Evolutionary conservation across 2,797 vertebrate genomes (phyloP).

Genomic region (Acipenser oxyrinchus): DNA sequence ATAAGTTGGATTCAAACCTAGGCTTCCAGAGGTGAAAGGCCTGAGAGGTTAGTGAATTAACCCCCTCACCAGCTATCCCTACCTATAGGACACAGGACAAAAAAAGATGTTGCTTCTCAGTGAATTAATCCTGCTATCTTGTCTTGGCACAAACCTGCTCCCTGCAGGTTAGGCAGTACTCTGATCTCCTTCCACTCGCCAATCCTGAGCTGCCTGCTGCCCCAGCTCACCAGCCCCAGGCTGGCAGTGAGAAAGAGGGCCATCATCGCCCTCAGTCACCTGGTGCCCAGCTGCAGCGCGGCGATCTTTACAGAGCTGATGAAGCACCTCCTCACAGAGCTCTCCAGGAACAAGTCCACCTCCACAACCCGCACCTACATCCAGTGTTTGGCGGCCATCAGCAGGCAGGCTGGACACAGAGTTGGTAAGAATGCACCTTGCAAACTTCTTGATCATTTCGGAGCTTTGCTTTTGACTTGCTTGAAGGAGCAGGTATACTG

Average conservation of each 20-base stretch:
- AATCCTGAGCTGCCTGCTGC: constrained; percentile 79
- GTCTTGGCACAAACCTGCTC: too few relatives aligned
- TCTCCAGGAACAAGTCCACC: constrained; percentile 57
- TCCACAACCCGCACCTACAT: constrained; percentile 79
- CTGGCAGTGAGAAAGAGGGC: constrained; percentile 87
- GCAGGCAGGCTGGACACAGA: constrained; percentile 83
- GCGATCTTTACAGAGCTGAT: constrained; percentile 80
- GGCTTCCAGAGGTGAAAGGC: too few relatives aligned
- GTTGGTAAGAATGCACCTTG: constrained; percentile 60
- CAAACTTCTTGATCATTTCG: background rate
- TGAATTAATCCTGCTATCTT: too few relatives aligned
- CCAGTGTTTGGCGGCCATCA: constrained; percentile 83
- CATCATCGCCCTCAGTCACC: constrained; percentile 79
- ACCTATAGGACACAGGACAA: too few relatives aligned
- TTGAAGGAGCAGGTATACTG: too few relatives aligned
- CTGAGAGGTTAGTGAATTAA: too few relatives aligned
- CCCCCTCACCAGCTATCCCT: too few relatives aligned
- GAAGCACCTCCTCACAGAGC: constrained; percentile 69
- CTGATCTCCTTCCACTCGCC: constrained; percentile 79
- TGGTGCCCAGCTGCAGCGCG: constrained; percentile 78
- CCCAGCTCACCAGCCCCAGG: constrained; percentile 80
- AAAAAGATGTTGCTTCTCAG: too few relatives aligned
- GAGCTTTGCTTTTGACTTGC: too few relatives aligned
- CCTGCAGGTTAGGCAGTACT: constrained; percentile 70
- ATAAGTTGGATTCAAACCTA: too few relatives aligned